A percentile compares a stretch with the other conserved stretches of the same genome.
Evolutionary conservation across 2,888 invertebrate species (phyloP).

Genomic region (Caenorhabditis panamensis): DNA sequence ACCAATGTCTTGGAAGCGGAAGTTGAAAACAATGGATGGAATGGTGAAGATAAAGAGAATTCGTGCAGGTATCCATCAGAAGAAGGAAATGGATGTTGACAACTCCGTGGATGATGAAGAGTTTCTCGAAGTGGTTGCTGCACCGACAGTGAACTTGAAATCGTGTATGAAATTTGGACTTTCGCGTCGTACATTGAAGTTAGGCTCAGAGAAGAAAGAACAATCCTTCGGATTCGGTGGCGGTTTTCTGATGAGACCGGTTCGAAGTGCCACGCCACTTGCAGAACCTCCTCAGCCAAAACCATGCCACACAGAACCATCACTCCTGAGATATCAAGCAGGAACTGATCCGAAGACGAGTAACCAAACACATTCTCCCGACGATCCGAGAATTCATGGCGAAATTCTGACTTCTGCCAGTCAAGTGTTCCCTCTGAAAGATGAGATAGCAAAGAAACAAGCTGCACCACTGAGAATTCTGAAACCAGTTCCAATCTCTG

Average conservation of each 20-base stretch:
- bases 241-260: constrained; percentile 6
- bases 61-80: neutral
- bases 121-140: constrained; percentile 10
- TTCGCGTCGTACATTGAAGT: constrained; percentile 11
- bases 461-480: neutral
- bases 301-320: neutral
- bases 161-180: constrained; percentile 12
- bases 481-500: neutral
- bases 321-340: neutral
- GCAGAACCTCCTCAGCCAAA: neutral
- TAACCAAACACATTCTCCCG: no score
- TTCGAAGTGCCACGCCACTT: neutral
- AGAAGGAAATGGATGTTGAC: neutral
- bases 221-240: neutral
- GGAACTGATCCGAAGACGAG: neutral
- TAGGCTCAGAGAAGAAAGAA: neutral
- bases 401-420: neutral
- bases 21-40: constrained; percentile 13
- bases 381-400: neutral
- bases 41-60: constrained; percentile 1
- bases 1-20: constrained; percentile 29
- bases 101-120: neutral
- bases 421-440: neutral
- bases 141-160: constrained; percentile 25
- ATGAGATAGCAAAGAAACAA: neutral